phyloP scores from a whole-genome alignment of 2,888 invertebrate species.

The Zelleria hepariella region DNA sequence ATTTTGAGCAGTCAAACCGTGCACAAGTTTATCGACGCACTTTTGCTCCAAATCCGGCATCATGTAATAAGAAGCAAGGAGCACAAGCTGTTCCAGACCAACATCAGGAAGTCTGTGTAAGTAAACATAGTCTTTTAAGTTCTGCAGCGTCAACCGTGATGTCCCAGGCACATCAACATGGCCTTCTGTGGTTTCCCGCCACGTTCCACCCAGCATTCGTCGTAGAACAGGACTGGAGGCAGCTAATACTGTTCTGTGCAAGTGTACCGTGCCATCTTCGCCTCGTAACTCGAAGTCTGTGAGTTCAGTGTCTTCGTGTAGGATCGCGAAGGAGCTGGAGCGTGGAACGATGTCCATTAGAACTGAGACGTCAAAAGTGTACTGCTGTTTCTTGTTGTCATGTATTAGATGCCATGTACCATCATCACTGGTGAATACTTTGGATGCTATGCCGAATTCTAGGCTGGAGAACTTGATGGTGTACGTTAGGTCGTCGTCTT shows the following conservation, averaged over 20 bases:
- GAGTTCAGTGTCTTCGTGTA: conserved; percentile 33
- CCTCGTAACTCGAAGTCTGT: conserved; percentile 39
- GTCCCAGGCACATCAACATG: conserved; percentile 30
- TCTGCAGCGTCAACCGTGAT: conserved; percentile 27
- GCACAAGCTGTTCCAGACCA: conserved; percentile 30
- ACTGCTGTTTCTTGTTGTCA: conserved; percentile 28
- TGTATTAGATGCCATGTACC: conserved; percentile 33
- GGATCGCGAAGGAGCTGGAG: conserved; percentile 24
- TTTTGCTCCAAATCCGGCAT: conserved; percentile 36
- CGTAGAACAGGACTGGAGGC: conserved; percentile 35
- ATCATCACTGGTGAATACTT: conserved; percentile 29
- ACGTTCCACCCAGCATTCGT: conserved; percentile 31
- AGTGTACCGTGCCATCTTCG: conserved; percentile 32
- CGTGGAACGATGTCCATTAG: conserved; percentile 25
- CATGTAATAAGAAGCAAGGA: conserved; percentile 34
- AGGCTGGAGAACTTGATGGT: conserved; percentile 24
- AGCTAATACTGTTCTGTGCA: conserved; percentile 35
- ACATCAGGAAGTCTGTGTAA: conserved; percentile 27
- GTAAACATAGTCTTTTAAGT: conserved; percentile 37
- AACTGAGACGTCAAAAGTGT: conserved; percentile 24
- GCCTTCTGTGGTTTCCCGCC: conserved; percentile 34
- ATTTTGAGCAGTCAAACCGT: conserved; percentile 18
- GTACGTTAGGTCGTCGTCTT: conserved; percentile 26
- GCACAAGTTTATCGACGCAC: conserved; percentile 31
- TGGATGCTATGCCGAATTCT: conserved; percentile 22